A percentile compares a stretch with the other conserved stretches of the same genome.
These are phyloP conservation scores for Monodelphis domestica DNA, from an alignment of 2,797 vertebrate genomes.

Conservation along the genomic window DNA sequence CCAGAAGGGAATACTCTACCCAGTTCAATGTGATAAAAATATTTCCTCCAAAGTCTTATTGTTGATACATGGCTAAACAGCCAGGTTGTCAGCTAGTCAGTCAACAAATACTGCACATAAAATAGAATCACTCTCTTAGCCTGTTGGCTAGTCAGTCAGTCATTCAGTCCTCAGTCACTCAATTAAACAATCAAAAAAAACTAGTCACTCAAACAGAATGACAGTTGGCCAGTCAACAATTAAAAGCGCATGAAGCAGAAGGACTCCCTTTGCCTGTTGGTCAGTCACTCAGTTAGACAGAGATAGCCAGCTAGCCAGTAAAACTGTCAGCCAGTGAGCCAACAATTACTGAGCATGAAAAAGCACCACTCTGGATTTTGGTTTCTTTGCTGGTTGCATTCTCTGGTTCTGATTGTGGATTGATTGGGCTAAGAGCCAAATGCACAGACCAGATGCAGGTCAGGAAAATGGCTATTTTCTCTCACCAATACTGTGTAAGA, in stretches of 20 bases:
- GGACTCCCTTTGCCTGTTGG: neutral
- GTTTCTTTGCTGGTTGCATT: slow-evolving; percentile 42
- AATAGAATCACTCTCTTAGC: slow-evolving; percentile 13
- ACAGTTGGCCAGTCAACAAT: neutral
- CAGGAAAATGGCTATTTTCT: neutral
- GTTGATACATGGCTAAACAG: slow-evolving; percentile 1
- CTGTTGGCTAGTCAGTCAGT: slow-evolving; percentile 27
- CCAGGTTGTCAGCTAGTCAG: slow-evolving; percentile 34
- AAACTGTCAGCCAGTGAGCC: slow-evolving; percentile 33
- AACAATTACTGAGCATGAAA: slow-evolving; percentile 9
- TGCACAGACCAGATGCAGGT: neutral
- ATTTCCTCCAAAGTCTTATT: slow-evolving; percentile 38
- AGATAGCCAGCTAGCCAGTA: neutral
- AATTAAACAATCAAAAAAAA: neutral
- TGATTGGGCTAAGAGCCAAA: neutral
- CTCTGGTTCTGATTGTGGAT: slow-evolving; percentile 31
- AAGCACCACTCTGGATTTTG: slow-evolving; percentile 14
- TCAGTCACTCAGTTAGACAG: neutral
- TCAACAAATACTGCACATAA: slow-evolving; percentile 16
- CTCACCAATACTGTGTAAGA: neutral
- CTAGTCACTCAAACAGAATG: neutral
- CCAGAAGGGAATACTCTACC: slow-evolving; percentile 50
- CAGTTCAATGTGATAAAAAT: slow-evolving; percentile 26
- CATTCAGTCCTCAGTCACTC: neutral
- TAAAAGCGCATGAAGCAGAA: neutral